Evolutionary conservation across 2,797 vertebrate species (phyloP).

Genomic region (Myotis daubentonii): DNA sequence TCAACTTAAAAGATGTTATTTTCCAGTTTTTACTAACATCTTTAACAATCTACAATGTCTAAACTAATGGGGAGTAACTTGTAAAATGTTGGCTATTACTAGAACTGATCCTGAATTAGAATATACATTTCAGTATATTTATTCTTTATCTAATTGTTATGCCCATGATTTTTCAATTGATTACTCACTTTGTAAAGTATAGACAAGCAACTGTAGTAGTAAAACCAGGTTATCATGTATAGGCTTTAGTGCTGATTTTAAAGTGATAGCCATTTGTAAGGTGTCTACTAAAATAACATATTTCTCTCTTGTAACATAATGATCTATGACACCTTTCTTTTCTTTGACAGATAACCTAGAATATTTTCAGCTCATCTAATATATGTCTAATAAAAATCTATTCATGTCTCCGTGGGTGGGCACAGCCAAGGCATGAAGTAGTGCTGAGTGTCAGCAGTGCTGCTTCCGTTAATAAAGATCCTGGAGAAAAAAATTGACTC

Average conservation of each 20-base stretch:
- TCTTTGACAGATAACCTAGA: constrained; percentile 32
- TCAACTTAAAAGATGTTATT: not conserved
- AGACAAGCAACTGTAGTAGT: not conserved
- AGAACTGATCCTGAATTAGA: not conserved
- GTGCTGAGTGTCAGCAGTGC: not conserved
- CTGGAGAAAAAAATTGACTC: constrained; percentile 9
- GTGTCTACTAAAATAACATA: constrained; percentile 44
- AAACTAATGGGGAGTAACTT: not conserved
- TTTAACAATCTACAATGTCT: not conserved
- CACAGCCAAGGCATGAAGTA: not conserved
- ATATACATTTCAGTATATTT: not conserved
- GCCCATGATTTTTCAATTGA: not conserved
- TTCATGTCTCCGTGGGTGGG: constrained; percentile 13
- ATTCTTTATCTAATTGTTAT: not conserved
- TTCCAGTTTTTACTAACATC: not conserved
- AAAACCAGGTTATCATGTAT: not conserved
- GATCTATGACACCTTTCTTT: constrained; percentile 55
- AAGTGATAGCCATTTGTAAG: constrained; percentile 1
- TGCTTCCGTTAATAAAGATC: constrained; percentile 27
- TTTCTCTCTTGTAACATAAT: constrained; percentile 4
- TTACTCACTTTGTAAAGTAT: not conserved
- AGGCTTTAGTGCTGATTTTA: not conserved
- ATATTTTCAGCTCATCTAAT: constrained; percentile 19
- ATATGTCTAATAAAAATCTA: constrained; percentile 29
- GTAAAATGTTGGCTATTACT: not conserved